Base-by-base conservation (phyloP, 2,888 invertebrate genomes). In the Tryphoninae sp. region DNA sequence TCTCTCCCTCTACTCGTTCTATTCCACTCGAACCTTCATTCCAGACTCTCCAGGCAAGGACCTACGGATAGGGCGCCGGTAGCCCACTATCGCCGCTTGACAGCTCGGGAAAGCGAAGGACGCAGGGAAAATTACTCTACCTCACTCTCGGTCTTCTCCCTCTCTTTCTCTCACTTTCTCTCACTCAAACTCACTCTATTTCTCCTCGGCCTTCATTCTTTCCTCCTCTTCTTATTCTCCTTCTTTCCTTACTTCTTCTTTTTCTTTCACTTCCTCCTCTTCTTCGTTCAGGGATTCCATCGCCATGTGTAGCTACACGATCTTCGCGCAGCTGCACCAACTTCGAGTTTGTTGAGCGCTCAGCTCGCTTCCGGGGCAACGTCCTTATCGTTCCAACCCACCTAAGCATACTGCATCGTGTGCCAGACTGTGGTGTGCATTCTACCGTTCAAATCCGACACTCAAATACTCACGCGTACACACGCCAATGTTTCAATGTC, bases 11-110 rank as follows among this genome's bases (percentile, higher is more conserved):
- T 51, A 51, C 22, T 19, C 51, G 13, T 51, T 53, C 62, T 42
- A 9, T 67, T 49, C 19, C 49, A 55, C 59, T 74, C n/a, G 58
- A 68, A 61, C 51, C 72, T 81, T 49, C 33, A 65, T 64, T 78
- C 64, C 55, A 68, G 62, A 62, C 62, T 64, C 74, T 23, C 55
- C 51, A 65, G 71, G 49, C 40, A n/a, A 22, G 19, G 23, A 26
- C 26, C 40, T 53, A 9, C 16, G 55, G 26, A 67, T 49, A 64
- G 75, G 71, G 61, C 55, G 58, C 64, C 9, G 49, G 62, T 62
- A 51, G 69, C 11, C 58, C 64, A 64, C 79, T 80, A 80, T 80
- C 79, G 69, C 49, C 40, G 55, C 69, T 75, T 65, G 79, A 80
- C 79, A 80, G 79, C 79, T 64, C 64, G 33, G 45, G 53, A 75